A percentile compares a stretch with the other conserved stretches of the same genome.
These are phyloP conservation scores for Oreotrochilus melanogaster DNA, from an alignment of 2,113 vertebrate species.

Conservation along the genomic window DNA sequence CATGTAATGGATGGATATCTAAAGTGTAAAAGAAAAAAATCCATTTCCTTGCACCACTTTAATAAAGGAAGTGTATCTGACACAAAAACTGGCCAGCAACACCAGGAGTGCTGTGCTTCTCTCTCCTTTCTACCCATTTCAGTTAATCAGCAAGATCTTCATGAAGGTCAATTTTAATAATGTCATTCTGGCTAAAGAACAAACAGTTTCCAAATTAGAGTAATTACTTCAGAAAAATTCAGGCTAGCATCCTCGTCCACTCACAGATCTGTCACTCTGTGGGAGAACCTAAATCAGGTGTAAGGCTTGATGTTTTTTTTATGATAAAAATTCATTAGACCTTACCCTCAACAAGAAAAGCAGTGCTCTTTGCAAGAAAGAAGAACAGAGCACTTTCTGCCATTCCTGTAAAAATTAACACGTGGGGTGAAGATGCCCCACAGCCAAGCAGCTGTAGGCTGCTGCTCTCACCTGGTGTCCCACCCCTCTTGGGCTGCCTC, in stretches of 20 bases:
- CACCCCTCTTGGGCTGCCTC: rapidly evolving
- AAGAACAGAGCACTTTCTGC: background rate
- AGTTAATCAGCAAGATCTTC: conserved; percentile 33
- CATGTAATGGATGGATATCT: background rate
- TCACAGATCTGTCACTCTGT: background rate
- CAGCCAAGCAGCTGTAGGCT: background rate
- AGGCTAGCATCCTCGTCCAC: background rate
- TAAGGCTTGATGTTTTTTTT: background rate
- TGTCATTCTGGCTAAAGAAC: background rate
- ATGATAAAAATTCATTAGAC: background rate
- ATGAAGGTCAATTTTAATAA: conserved; percentile 40
- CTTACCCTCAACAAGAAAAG: background rate
- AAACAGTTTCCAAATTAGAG: background rate
- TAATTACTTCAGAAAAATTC: background rate
- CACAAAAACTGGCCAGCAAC: background rate
- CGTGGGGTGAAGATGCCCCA: background rate
- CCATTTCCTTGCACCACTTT: background rate
- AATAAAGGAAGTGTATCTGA: background rate
- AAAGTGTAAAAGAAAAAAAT: background rate
- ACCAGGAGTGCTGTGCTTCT: background rate
- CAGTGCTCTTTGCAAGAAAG: background rate
- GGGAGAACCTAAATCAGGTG: background rate
- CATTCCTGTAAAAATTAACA: background rate
- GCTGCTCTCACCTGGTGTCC: background rate
- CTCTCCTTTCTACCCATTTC: background rate